These are phyloP conservation scores for Chaenocephalus aceratus DNA, from an alignment of 2,113 vertebrate species.

Conservation along the genomic window DNA sequence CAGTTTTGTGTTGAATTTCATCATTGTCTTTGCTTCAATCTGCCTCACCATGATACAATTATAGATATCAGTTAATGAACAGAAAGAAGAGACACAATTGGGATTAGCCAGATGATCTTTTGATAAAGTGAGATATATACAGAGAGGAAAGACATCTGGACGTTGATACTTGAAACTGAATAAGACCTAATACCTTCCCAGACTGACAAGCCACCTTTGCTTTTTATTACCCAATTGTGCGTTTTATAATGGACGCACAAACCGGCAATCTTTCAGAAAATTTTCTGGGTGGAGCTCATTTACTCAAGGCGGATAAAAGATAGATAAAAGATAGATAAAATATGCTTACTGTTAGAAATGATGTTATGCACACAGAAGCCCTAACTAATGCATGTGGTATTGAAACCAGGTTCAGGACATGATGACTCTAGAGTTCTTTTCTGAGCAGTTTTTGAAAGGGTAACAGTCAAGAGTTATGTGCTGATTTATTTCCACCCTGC, in stretches of 20 bases:
- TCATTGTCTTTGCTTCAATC: background rate
- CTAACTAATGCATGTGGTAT: background rate
- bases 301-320: too few relatives aligned
- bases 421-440: conserved; percentile 6
- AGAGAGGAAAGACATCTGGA: background rate
- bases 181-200: too few relatives aligned
- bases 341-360: too few relatives aligned
- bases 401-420: background rate
- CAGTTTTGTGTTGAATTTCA: background rate
- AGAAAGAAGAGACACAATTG: background rate
- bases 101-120: too few relatives aligned
- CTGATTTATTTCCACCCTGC: conserved; percentile 13
- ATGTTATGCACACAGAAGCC: too few relatives aligned
- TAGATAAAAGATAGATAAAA: too few relatives aligned
- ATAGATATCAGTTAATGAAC: conserved; percentile 6
- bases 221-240: too few relatives aligned
- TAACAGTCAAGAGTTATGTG: background rate
- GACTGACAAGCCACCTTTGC: too few relatives aligned
- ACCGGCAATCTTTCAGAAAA: too few relatives aligned
- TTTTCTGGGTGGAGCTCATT: too few relatives aligned
- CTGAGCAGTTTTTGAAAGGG: conserved; percentile 2
- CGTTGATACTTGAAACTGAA: too few relatives aligned
- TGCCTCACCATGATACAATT: conserved; percentile 5
- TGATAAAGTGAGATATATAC: background rate
- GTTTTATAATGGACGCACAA: too few relatives aligned